Conservation (phyloP, 1,140 invertebrate species). For the Probaryconus sp. region DNA sequence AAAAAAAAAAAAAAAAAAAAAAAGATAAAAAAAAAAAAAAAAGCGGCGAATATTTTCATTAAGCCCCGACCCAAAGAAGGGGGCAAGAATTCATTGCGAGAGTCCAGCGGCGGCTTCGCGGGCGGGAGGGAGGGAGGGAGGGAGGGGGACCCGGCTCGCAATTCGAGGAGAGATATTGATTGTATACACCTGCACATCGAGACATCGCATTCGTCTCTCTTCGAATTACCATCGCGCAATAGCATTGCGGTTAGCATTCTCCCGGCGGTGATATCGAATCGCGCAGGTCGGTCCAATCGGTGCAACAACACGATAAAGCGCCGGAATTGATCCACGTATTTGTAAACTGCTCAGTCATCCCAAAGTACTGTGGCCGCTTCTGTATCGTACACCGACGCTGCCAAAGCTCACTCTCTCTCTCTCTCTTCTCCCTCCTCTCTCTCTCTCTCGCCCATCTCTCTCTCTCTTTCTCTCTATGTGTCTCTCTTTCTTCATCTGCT, state of each 20-base stretch:
- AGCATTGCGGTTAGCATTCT: constrained; percentile 51
- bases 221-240: constrained; percentile 59
- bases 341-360: constrained; percentile 60
- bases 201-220: constrained; percentile 52
- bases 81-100: constrained; percentile 38
- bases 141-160: constrained; percentile 1
- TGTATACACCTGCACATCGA: constrained; percentile 51
- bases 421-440: background rate
- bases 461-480: constrained; percentile 19
- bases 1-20: too few species aligned
- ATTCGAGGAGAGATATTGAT: constrained; percentile 46
- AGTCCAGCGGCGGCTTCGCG: background rate
- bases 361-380: constrained; percentile 31
- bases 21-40: too few species aligned
- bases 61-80: constrained; percentile 4
- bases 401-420: constrained; percentile 9
- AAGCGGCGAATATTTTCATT: constrained; percentile 32
- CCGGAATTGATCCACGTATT: constrained; percentile 58
- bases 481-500: too few species aligned
- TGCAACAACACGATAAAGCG: constrained; percentile 50
- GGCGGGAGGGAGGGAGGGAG: background rate
- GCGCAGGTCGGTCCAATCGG: constrained; percentile 52
- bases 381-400: constrained; percentile 14
- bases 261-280: constrained; percentile 54
- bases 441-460: background rate